phyloP scores from a whole-genome alignment of 2,797 vertebrate species.

The Typhlichthys subterraneus region DNA sequence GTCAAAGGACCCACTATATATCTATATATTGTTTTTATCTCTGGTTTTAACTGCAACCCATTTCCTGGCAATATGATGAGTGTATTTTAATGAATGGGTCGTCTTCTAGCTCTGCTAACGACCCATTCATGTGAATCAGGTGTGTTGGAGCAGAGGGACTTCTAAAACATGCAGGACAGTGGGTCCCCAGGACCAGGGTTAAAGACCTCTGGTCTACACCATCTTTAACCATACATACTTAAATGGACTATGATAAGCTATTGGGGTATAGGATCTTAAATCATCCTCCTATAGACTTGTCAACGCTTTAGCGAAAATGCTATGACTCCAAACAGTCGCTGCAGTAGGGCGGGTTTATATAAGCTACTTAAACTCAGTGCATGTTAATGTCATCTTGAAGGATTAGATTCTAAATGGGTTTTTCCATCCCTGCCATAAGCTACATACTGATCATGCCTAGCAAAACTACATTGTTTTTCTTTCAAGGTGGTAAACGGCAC shows the following conservation, averaged over 20 bases:
- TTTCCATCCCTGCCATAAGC: slow-evolving; percentile 69
- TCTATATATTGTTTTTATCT: slow-evolving; percentile 11
- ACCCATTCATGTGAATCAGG: too few relatives aligned
- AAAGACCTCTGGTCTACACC: too few relatives aligned
- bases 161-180: too few relatives aligned
- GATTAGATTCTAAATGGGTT: slow-evolving; percentile 80
- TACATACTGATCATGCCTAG: slow-evolving; percentile 59
- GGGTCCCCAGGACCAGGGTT: too few relatives aligned
- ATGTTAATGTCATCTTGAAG: slow-evolving; percentile 81
- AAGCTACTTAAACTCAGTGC: slow-evolving; percentile 80
- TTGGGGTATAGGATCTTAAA: slow-evolving; percentile 36
- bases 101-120: too few relatives aligned
- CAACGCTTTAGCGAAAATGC: slow-evolving; percentile 65
- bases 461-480: slow-evolving; percentile 67
- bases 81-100: background rate
- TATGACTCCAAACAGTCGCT: slow-evolving; percentile 64
- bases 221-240: too few relatives aligned
- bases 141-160: too few relatives aligned
- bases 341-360: slow-evolving; percentile 67
- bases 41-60: slow-evolving; percentile 5
- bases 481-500: slow-evolving; percentile 54
- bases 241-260: background rate
- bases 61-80: background rate
- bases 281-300: slow-evolving; percentile 58
- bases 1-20: slow-evolving; percentile 5